Conservation (phyloP, 2,888 invertebrate genomes). For the Malacosoma neustria region DNA sequence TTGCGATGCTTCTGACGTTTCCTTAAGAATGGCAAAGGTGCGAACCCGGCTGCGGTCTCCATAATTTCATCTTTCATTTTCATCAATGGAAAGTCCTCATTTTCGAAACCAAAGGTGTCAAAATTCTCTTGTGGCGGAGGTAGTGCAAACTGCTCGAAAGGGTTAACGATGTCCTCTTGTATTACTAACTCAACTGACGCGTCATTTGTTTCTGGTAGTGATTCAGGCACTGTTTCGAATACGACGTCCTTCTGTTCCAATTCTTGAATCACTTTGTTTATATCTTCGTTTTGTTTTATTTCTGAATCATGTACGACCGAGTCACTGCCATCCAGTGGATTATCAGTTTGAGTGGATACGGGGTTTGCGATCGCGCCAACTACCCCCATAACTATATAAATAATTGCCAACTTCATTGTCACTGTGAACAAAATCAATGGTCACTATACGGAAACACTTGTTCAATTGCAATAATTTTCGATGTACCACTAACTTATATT, state of each 20-base stretch:
- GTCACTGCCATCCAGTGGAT: constrained; percentile 17
- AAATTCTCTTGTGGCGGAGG: constrained; percentile 10
- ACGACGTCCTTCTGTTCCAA: constrained; percentile 5
- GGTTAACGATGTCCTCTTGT: constrained; percentile 20
- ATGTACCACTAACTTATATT: constrained; percentile 33
- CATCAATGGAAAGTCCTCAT: constrained; percentile 24
- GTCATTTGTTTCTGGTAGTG: constrained; percentile 10
- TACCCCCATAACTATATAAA: constrained; percentile 34
- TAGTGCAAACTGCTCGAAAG: constrained; percentile 3
- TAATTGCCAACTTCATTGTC: constrained; percentile 43
- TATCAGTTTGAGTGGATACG: constrained; percentile 28
- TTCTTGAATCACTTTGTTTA: constrained; percentile 21
- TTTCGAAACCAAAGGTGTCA: constrained; percentile 15
- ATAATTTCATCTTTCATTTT: constrained; percentile 48
- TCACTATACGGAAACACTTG: constrained; percentile 5
- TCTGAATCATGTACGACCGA: constrained; percentile 18
- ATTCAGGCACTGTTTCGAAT: constrained; percentile 1
- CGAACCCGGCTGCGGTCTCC: constrained; percentile 54
- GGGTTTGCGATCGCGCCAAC: constrained; percentile 30
- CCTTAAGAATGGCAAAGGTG: constrained; percentile 40
- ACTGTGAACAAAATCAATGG: constrained; percentile 24
- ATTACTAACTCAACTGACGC: constrained; percentile 26
- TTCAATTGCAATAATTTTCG: neutral
- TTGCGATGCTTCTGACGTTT: constrained; percentile 28
- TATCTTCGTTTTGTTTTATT: constrained; percentile 24